These are phyloP conservation scores for Vultur gryphus DNA, from an alignment of 2,797 vertebrate genomes.

Conservation along the genomic window DNA sequence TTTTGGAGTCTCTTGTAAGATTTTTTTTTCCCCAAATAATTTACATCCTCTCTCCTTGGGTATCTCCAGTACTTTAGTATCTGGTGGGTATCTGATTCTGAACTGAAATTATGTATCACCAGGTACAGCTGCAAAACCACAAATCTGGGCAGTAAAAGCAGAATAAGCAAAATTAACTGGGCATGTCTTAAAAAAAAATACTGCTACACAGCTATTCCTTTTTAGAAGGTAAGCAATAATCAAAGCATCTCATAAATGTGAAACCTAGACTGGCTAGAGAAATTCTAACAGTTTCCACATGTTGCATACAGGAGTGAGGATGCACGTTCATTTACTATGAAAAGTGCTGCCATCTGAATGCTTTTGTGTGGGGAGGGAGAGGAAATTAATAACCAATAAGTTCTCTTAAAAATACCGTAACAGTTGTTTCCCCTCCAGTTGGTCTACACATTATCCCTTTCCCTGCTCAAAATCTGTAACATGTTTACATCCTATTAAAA, in stretches of 20 bases:
- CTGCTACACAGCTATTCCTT: not conserved
- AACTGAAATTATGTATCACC: constrained; percentile 29
- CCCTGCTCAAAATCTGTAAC: not conserved
- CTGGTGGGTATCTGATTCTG: constrained; percentile 39
- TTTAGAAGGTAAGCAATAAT: constrained; percentile 14
- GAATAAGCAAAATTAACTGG: not conserved
- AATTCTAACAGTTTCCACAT: not conserved
- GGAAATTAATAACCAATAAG: not conserved
- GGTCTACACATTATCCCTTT: not conserved
- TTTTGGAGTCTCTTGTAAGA: not conserved
- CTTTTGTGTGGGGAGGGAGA: not conserved
- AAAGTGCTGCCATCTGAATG: not conserved
- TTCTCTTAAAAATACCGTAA: not conserved
- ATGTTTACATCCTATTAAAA: not conserved
- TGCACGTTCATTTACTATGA: not conserved
- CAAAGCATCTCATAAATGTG: not conserved
- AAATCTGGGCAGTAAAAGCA: not conserved
- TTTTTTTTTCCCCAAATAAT: not conserved
- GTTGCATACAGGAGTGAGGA: not conserved
- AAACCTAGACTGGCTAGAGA: not conserved
- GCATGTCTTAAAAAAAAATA: not conserved
- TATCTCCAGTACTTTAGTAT: constrained; percentile 44
- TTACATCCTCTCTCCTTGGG: not conserved
- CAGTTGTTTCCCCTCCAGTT: not conserved
- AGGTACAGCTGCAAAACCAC: not conserved